Base-by-base conservation (phyloP, 2,888 invertebrate genomes). In the Salpingus planirostris region DNA sequence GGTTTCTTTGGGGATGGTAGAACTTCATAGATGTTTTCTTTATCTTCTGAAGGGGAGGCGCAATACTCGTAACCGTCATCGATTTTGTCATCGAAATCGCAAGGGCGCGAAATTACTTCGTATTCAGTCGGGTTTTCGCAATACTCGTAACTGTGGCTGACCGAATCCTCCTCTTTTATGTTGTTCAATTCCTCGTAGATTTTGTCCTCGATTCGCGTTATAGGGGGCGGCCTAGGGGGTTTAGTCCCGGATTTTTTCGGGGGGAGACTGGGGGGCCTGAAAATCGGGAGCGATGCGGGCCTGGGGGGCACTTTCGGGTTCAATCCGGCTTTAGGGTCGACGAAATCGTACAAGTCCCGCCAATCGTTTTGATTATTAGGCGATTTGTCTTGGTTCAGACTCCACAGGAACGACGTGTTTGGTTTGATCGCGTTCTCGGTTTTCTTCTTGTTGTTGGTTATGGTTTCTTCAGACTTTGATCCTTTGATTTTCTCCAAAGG, bases 361-460 rank as follows among this genome's bases (percentile, higher is more conserved):
- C 44, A 44, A 24, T 48, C 40, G 33, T 23, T 24, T 31, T 28
- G 24, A 11, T 22, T 10, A 2, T 8, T 11, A 10, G 45, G 40
- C 10, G 44, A 43, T 37, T 49, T 47, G 26, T 43, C 44, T 15
- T 40, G 40, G 24, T 60, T 74, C 37, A 68, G 58, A 33, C 75
- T 69, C 72, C 77, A 79, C 21, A 80, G 60, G 58, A 80, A 80
- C 3, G 80, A 80, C 42, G 69, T 70, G 50, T 80, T 80, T 2
- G 79, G 78, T 46, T 71, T 67, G 32, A 74, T 66, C 8, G 55
- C 59, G 11, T 31, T 33, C n/a, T n/a, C n/a, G n/a, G n/a, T n/a
- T n/a, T n/a, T n/a, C n/a, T n/a, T n/a, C n/a, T n/a, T n/a, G n/a
- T n/a, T n/a, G 11, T 24, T 31, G 21, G 21, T 30, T 11, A 44